phyloP scores from a whole-genome alignment of 2,888 invertebrate species.

The Pseudanteris insignis region DNA sequence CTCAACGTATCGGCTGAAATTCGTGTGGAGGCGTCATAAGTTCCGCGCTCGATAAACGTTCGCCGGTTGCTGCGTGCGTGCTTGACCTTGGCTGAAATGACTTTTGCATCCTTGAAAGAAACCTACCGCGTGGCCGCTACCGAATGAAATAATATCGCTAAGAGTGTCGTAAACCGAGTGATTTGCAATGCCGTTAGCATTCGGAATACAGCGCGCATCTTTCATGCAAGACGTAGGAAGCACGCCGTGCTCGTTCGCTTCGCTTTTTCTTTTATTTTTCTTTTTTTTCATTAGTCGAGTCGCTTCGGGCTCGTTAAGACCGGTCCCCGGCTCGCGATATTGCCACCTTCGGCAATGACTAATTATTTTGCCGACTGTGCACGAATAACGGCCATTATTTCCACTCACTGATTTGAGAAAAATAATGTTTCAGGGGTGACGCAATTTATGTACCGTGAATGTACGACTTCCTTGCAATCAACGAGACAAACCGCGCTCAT shows the following conservation, averaged over 20 bases:
- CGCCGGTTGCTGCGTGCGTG: constrained; percentile 21
- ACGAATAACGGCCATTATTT: constrained; percentile 31
- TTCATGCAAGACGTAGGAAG: constrained; percentile 30
- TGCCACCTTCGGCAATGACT: constrained; percentile 41
- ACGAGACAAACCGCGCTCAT: constrained; percentile 24
- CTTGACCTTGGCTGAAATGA: constrained; percentile 38
- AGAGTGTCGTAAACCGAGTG: constrained; percentile 45
- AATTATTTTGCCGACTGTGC: constrained; percentile 33
- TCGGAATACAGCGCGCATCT: constrained; percentile 14
- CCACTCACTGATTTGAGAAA: constrained; percentile 35
- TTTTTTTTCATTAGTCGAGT: constrained; percentile 33
- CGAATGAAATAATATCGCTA: constrained; percentile 46
- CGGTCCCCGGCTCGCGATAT: constrained; percentile 19
- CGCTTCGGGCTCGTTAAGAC: constrained; percentile 41
- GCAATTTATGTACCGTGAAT: constrained; percentile 35
- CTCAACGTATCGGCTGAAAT: constrained; percentile 47
- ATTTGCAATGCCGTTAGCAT: constrained; percentile 43
- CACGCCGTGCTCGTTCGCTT: constrained; percentile 39
- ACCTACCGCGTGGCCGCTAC: constrained; percentile 35
- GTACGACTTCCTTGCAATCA: constrained; percentile 25
- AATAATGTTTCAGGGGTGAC: constrained; percentile 30
- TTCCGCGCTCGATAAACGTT: constrained; percentile 24
- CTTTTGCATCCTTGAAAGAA: constrained; percentile 38
- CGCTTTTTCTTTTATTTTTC: too few relatives aligned
- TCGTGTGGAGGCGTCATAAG: constrained; percentile 18